phyloP scores from a whole-genome alignment of 1,140 invertebrate genomes.

The Pissodes strobi region DNA sequence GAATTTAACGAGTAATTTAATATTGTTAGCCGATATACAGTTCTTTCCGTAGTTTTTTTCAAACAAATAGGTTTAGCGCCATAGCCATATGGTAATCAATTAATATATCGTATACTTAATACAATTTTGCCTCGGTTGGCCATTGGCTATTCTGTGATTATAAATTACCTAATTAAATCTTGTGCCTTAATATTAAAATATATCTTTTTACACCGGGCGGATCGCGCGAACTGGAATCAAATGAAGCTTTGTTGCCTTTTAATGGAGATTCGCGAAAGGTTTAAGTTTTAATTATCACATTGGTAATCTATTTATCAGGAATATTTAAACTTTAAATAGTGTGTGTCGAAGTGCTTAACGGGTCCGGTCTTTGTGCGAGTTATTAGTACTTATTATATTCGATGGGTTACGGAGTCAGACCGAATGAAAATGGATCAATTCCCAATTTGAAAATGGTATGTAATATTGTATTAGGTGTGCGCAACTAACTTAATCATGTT shows the following conservation, averaged over 20 bases:
- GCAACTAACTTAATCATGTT: too few species aligned
- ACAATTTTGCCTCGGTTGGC: background rate
- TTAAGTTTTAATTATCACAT: background rate
- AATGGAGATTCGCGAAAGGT: background rate
- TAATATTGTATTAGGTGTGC: conserved; percentile 37
- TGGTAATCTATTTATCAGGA: too few species aligned
- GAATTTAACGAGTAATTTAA: too few species aligned
- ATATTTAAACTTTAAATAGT: too few species aligned
- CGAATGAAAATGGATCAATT: conserved; percentile 16
- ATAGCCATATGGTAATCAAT: too few species aligned
- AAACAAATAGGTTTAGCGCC: too few species aligned
- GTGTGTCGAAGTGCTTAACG: background rate
- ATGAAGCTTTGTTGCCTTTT: background rate
- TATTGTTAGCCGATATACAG: too few species aligned
- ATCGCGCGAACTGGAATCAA: background rate
- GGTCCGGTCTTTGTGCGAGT: background rate
- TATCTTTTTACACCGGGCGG: background rate
- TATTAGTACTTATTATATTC: too few species aligned
- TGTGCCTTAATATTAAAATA: conserved; percentile 8
- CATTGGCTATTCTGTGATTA: conserved; percentile 10
- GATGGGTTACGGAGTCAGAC: conserved; percentile 24
- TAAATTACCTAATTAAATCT: conserved; percentile 12
- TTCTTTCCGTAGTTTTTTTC: too few species aligned
- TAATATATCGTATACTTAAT: too few species aligned
- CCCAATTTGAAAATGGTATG: conserved; percentile 16